Evolutionary conservation across 2,113 vertebrate species (phyloP).

Genomic region (Entelurus aequoreus): DNA sequence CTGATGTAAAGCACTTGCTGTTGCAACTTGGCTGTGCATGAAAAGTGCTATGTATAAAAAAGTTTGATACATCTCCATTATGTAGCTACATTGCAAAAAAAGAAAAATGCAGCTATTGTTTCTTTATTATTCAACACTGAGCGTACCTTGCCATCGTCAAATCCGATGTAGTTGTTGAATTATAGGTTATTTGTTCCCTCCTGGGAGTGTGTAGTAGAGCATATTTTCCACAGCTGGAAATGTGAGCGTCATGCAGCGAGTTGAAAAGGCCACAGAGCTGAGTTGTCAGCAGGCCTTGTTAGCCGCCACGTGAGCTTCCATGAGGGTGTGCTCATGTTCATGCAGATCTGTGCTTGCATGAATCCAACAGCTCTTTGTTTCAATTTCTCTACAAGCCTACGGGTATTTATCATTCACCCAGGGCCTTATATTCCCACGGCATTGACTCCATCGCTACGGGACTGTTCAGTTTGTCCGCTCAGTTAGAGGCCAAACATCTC

Average conservation of each 20-base stretch:
- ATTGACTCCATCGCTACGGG: no score
- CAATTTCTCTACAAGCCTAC: neutral
- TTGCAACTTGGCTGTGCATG: no score
- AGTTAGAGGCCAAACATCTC: neutral
- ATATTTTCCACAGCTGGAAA: constrained; percentile 31
- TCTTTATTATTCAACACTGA: no score
- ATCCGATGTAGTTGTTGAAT: constrained; percentile 39
- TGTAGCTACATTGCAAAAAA: no score
- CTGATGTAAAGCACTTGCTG: no score
- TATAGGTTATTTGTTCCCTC: constrained; percentile 12
- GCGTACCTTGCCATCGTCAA: neutral
- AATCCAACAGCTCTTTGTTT: neutral
- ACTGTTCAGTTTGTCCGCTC: no score
- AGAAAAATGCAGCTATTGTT: no score
- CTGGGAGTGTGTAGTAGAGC: constrained; percentile 3
- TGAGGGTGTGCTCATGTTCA: constrained; percentile 24
- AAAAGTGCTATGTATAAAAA: no score
- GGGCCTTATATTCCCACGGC: no score
- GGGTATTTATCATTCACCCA: no score
- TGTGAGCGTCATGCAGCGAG: constrained; percentile 18
- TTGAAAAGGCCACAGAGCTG: constrained; percentile 51
- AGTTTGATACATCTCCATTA: no score
- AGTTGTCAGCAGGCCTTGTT: constrained; percentile 47
- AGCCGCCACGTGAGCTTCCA: constrained; percentile 40
- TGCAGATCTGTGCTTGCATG: neutral